Conservation (phyloP, 37 sponge, comb jelly and placozoan species). For the Ianthella basta region DNA sequence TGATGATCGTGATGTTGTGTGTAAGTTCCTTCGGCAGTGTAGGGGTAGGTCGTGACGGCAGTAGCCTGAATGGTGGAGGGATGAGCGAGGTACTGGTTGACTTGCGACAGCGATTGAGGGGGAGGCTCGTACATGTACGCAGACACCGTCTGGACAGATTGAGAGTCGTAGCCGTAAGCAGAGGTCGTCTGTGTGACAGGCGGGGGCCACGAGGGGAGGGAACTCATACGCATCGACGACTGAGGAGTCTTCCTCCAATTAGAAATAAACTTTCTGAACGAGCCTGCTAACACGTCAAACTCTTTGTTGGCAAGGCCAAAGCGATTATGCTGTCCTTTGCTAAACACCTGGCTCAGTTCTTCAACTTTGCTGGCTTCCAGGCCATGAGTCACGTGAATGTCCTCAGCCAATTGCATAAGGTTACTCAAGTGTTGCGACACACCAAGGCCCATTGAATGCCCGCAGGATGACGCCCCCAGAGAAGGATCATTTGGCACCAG, state of each 20-base stretch:
- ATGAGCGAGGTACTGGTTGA: too few relatives aligned
- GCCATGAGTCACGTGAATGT: neutral
- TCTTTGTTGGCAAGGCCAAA: slow-evolving; percentile 11
- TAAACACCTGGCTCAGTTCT: slow-evolving; percentile 1
- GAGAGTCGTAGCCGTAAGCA: too few relatives aligned
- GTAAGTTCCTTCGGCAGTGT: too few relatives aligned
- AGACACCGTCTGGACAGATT: too few relatives aligned
- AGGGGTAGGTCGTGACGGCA: too few relatives aligned
- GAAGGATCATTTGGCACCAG: neutral
- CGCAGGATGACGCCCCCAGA: neutral
- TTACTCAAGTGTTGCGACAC: slow-evolving; percentile 4
- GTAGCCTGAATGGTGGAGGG: too few relatives aligned
- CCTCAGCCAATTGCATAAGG: slow-evolving; percentile 15
- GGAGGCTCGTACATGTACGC: too few relatives aligned
- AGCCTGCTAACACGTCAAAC: neutral
- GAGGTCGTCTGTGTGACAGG: too few relatives aligned
- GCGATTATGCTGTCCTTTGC: neutral
- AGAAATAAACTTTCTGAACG: slow-evolving; percentile 5
- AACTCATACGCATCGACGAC: neutral
- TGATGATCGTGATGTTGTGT: too few relatives aligned
- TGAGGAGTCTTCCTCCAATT: slow-evolving; percentile 15
- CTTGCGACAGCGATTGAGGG: too few relatives aligned
- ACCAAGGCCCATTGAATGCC: neutral
- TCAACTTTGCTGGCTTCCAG: neutral
- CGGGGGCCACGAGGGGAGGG: too few relatives aligned